Conservation (phyloP, 1,140 invertebrate species). For the Ips typographus region DNA sequence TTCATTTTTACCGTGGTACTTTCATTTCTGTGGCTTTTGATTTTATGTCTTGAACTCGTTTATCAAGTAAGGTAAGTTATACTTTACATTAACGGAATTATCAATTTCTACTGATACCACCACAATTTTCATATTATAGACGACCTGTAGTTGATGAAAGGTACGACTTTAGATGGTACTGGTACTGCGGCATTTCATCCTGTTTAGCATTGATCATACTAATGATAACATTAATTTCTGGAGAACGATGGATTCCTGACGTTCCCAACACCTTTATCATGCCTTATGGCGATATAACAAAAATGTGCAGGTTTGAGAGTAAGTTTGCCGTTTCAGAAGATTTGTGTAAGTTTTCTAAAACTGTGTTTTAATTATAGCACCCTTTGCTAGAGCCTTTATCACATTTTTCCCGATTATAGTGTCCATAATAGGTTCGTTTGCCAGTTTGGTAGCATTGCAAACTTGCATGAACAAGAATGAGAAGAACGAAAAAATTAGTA, state of each 20-base stretch:
- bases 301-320: constrained; percentile 33
- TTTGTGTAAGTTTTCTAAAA: not conserved
- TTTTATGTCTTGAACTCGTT: constrained; percentile 39
- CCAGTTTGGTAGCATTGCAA: constrained; percentile 6
- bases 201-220: constrained; percentile 20
- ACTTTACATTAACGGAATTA: not conserved
- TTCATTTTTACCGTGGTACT: constrained; percentile 36
- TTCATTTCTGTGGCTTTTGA: constrained; percentile 37
- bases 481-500: not conserved
- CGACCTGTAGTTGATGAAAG: constrained; percentile 18
- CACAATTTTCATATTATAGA: constrained; percentile 16
- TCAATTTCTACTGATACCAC: not conserved
- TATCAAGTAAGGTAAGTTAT: constrained; percentile 38
- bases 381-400: constrained; percentile 7
- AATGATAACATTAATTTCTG: constrained; percentile 20
- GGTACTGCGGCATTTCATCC: constrained; percentile 25
- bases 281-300: constrained; percentile 5
- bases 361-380: not conserved
- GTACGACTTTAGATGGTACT: constrained; percentile 13
- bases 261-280: constrained; percentile 33
- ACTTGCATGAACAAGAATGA: constrained; percentile 16
- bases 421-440: constrained; percentile 10
- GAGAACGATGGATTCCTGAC: constrained; percentile 26
- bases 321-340: constrained; percentile 7
- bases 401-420: constrained; percentile 10